Base-by-base conservation (phyloP, 2,797 vertebrate genomes). In the Tachyglossus aculeatus region DNA sequence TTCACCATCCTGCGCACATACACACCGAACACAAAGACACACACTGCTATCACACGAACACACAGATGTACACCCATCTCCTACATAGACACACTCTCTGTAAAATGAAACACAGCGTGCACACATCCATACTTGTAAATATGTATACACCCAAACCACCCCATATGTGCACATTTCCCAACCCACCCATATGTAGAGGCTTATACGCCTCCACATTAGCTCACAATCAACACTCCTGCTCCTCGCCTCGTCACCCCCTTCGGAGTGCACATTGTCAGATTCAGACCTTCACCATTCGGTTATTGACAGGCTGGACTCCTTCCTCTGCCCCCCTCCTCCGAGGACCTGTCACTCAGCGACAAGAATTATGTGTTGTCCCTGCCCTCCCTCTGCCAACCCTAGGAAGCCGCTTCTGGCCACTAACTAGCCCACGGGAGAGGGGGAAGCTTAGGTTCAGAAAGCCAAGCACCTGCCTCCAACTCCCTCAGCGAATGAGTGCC, bases 291-390 rank as follows among this genome's bases (percentile, higher is more conserved):
- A 87, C 85, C 76, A 45, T n/a, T 21, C 71, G n/a, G 40, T 47
- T 45, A 60, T 60, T 0, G 53, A 40, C 25, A 63, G 80, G 36
- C 71, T 65, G 4, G 38, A 22, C 43, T 81, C 85, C 47, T 87
- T 85, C 63, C 67, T 48, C 68, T 81, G 52, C 7, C 59, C n/a
- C n/a, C 80, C 44, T 83, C 85, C 45, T 78, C 78, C n/a, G 66
- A 67, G 24, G 63, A 53, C 55, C 85, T 87, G 63, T 71, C 75
- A 38, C n/a, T n/a, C 51, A n/a, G n/a, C n/a, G n/a, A n/a, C n/a
- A n/a, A n/a, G n/a, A n/a, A n/a, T n/a, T n/a, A n/a, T n/a, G n/a
- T n/a, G n/a, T n/a, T n/a, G n/a, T n/a, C n/a, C n/a, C n/a, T n/a
- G n/a, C n/a, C n/a, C n/a, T n/a, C n/a, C n/a, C n/a, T n/a, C n/a